Conservation (phyloP, 1,140 invertebrate species). For the Phocides pigmalion region DNA sequence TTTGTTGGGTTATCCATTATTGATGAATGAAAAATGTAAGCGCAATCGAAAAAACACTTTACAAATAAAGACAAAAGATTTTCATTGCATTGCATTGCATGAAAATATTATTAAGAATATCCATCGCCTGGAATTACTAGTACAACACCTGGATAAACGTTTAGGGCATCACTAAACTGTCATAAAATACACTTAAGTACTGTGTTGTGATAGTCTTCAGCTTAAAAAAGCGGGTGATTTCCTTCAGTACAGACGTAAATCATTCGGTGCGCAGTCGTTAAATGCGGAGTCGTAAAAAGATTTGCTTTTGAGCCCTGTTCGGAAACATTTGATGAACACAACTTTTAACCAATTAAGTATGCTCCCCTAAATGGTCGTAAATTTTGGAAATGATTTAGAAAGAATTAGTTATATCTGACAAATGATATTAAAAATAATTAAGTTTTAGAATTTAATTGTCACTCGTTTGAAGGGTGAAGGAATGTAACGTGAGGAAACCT, state of each 20-base stretch:
- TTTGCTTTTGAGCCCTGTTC: slow-evolving; percentile 17
- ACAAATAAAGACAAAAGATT: no score
- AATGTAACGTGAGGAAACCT: no score
- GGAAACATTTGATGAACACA: not conserved
- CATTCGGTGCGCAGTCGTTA: slow-evolving; percentile 21
- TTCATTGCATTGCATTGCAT: no score
- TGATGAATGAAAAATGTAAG: no score
- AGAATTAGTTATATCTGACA: no score
- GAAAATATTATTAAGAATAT: not conserved
- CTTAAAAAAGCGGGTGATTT: slow-evolving; percentile 29
- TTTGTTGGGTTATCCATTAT: no score
- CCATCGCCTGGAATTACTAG: not conserved
- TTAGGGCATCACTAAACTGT: slow-evolving; percentile 23
- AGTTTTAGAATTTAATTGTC: no score
- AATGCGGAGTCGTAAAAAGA: slow-evolving; percentile 34
- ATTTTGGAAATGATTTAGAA: no score
- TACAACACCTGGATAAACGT: not conserved
- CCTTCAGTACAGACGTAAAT: slow-evolving; percentile 31
- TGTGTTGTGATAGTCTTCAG: slow-evolving; percentile 18
- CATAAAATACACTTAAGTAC: slow-evolving; percentile 22
- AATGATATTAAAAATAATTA: no score
- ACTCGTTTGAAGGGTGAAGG: no score
- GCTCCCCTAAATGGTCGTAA: not conserved
- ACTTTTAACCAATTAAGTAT: not conserved
- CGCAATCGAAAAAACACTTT: no score